Conservation (phyloP, 1,140 invertebrate genomes). For the Thalassaphorura encarpata region DNA sequence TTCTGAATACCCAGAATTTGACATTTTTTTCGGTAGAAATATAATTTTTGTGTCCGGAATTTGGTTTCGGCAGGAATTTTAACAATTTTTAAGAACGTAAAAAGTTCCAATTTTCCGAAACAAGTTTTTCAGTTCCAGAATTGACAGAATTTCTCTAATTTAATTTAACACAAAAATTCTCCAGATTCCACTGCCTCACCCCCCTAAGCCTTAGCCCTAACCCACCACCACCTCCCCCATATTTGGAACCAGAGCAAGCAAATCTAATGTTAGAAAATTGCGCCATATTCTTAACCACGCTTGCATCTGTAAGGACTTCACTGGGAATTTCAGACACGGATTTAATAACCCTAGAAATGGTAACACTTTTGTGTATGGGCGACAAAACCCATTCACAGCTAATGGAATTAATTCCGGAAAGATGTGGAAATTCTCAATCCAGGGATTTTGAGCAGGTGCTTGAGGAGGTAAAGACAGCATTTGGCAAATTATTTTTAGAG, state of each 20-base stretch:
- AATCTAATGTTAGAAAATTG: conserved; percentile 84
- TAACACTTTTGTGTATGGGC: conserved; percentile 78
- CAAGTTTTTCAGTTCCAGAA: no score
- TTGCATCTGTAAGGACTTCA: conserved; percentile 84
- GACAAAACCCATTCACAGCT: conserved; percentile 93
- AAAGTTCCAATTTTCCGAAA: no score
- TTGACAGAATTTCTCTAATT: no score
- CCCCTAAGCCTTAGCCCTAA: no score
- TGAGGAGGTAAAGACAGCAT: conserved; percentile 46
- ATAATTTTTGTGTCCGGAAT: no score
- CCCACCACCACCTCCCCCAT: no score
- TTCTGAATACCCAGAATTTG: no score
- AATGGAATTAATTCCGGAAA: conserved; percentile 88
- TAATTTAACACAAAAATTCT: no score
- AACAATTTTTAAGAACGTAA: no score
- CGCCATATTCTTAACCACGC: conserved; percentile 76
- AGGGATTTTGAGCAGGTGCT: conserved; percentile 80
- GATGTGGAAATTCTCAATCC: conserved; percentile 79
- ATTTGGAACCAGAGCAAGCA: conserved; percentile 63
- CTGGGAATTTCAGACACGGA: conserved; percentile 65
- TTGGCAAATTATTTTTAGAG: background rate
- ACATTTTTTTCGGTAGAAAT: no score
- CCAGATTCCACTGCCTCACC: no score
- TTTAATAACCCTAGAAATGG: conserved; percentile 78
- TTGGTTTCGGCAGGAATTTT: no score